Conservation (phyloP, 2,113 vertebrate species). For the Perca flavescens region DNA sequence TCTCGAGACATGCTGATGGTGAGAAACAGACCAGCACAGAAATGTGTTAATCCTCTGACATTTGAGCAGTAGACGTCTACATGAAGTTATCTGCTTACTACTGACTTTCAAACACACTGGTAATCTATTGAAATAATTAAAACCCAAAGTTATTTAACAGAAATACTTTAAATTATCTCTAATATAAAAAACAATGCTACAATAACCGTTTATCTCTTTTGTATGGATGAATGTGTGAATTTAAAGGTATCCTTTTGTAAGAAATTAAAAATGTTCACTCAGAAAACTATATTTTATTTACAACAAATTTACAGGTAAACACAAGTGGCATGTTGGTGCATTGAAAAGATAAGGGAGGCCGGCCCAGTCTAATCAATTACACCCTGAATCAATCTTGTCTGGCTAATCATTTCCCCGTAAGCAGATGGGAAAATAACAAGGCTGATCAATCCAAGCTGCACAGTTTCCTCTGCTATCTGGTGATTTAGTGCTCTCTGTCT, state of each 20-base stretch:
- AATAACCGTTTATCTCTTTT: background rate
- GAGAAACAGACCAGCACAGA: conserved; percentile 51
- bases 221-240: background rate
- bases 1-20: conserved; percentile 56
- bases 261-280: background rate
- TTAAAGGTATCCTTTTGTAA: background rate
- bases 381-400: conserved; percentile 71
- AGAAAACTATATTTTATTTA: background rate
- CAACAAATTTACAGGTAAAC: background rate
- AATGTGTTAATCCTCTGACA: conserved; percentile 54
- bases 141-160: background rate
- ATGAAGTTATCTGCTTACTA: conserved; percentile 41
- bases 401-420: conserved; percentile 77
- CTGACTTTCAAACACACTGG: background rate
- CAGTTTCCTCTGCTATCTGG: conserved; percentile 66
- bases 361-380: conserved; percentile 49
- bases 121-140: background rate
- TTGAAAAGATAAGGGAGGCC: conserved; percentile 15
- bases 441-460: conserved; percentile 74
- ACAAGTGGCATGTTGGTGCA: conserved; percentile 8
- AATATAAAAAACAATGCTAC: background rate
- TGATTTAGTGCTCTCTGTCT: conserved; percentile 74
- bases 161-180: background rate
- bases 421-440: conserved; percentile 77
- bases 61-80: conserved; percentile 55